Conservation (phyloP, 2,113 vertebrate species). For the Chlorocebus sabaeus region DNA sequence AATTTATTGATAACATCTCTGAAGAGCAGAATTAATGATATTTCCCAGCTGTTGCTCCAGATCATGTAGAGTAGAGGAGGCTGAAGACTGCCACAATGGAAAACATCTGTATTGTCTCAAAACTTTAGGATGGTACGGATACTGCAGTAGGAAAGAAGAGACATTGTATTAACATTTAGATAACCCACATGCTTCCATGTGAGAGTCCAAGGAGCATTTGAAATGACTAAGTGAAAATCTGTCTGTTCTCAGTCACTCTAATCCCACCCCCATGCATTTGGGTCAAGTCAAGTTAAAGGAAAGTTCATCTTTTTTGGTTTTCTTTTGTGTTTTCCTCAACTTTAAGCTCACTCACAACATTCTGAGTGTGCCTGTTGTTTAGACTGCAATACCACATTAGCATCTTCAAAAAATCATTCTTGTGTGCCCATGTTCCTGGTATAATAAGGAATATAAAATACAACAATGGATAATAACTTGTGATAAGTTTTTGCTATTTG, state of each 20-base stretch:
- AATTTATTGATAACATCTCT: background rate
- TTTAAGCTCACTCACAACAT: background rate
- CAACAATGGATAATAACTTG: background rate
- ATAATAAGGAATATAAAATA: background rate
- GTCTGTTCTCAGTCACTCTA: background rate
- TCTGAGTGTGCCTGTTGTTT: background rate
- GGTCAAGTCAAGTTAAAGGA: background rate
- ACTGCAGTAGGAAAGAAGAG: conserved; percentile 16
- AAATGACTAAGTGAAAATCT: background rate
- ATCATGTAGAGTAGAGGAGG: background rate
- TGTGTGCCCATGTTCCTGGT: background rate
- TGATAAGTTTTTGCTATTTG: background rate
- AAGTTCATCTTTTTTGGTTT: background rate
- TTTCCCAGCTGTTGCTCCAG: background rate
- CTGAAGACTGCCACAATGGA: background rate
- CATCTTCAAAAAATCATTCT: background rate
- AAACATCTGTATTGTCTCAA: background rate
- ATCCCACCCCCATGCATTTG: background rate
- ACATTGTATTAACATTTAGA: background rate
- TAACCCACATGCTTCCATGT: background rate
- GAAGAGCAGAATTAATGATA: background rate
- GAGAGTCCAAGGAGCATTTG: background rate
- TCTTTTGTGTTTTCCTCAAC: background rate
- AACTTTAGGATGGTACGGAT: conserved; percentile 65
- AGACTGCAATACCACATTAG: background rate